Evolutionary conservation across 2,797 vertebrate genomes (phyloP), one percentile per base, ranked within the genome.

Genomic region (Danio jaintianensis): DNA sequence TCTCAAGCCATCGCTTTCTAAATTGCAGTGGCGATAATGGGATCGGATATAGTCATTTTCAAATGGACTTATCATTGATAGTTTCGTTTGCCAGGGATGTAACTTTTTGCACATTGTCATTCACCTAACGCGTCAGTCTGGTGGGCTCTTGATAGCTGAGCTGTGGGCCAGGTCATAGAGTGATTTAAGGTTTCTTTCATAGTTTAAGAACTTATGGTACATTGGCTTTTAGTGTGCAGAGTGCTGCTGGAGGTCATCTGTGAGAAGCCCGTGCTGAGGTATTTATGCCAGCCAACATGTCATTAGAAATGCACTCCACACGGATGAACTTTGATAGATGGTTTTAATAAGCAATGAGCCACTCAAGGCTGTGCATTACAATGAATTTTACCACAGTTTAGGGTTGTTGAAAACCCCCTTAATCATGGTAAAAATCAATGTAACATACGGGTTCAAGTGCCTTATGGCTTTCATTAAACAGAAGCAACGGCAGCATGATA

Each of bases 171-270:
- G 88, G 88, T 90, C 89, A 87, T 84, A 83, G 88, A 87, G 83
- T 83, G 87, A 89, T 87, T 89, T 86, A 55, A 85, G 84, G 84
- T 86, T 85, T 80, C 83, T 87, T 86, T 90, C 85, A 88, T 87
- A 87, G 88, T 86, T 16, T 38, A 80, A 87, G 84, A 88, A 86
- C 85, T 87, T 86, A 78, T 43, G 81, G 80, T 81, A 86, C 84
- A 75, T 81, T 86, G 83, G 78, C 71, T 85, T 87, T 86, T 42
- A 68, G 63, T 15, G 83, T 84, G 85, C 78, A 61, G 70, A 73
- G 83, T 75, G 87, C 87, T 83, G 79, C 80, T 45, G 74, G 66
- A 86, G 78, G 87, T 81, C 79, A 48, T 48, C 63, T 0, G 53
- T 68, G 42, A 68, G 22, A 68, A 47, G 45, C 47, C 48, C 12